These are phyloP conservation scores for Limosa lapponica DNA, from an alignment of 2,797 vertebrate genomes.

Conservation along the genomic window DNA sequence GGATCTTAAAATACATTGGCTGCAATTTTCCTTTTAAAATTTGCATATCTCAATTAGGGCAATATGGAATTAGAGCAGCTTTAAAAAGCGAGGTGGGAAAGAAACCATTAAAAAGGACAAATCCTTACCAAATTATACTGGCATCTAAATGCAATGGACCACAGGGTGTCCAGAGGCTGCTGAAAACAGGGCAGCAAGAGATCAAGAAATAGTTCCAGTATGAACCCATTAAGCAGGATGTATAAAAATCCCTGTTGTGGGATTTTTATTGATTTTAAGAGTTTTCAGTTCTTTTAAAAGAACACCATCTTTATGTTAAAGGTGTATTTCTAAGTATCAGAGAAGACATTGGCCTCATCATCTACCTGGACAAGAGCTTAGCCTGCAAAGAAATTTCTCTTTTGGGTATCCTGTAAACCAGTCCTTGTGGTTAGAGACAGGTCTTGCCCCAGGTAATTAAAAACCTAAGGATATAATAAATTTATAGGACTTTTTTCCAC, in stretches of 20 bases:
- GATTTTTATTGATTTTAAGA: not conserved
- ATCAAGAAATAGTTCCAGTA: not conserved
- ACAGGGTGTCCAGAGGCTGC: not conserved
- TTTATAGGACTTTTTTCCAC: accelerated
- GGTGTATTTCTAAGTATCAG: not conserved
- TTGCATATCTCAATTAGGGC: conserved; percentile 55
- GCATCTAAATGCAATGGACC: not conserved
- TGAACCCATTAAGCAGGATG: conserved; percentile 25
- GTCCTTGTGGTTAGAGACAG: not conserved
- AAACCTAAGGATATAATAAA: not conserved
- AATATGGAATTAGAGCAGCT: conserved; percentile 61
- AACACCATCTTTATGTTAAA: not conserved
- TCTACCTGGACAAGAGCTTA: not conserved
- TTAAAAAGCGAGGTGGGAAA: conserved; percentile 33
- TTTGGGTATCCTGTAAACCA: not conserved
- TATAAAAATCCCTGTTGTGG: not conserved
- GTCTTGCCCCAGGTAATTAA: not conserved
- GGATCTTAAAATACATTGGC: conserved; percentile 37
- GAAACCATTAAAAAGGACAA: conserved; percentile 51
- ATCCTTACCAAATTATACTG: conserved; percentile 25
- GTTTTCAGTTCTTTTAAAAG: not conserved
- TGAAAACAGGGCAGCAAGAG: conserved; percentile 46
- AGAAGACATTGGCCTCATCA: not conserved
- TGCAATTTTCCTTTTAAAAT: not conserved
- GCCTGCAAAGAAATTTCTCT: not conserved